phyloP scores from a whole-genome alignment of 2,888 invertebrate genomes.

The Diarsia rubi region DNA sequence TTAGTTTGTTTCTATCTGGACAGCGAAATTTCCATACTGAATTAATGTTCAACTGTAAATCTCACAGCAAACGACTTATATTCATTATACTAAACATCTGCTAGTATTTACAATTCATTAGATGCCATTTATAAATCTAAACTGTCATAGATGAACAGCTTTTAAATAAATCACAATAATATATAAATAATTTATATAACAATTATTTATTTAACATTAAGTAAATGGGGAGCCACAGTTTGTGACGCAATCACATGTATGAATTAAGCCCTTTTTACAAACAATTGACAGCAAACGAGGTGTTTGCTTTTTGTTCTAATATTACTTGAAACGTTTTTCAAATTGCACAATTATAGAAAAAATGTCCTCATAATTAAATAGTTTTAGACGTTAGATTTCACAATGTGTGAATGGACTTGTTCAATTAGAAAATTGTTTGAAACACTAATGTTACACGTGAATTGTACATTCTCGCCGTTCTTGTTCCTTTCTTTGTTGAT shows the following conservation, averaged over 20 bases:
- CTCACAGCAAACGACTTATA: conserved; percentile 73
- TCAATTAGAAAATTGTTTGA: conserved; percentile 53
- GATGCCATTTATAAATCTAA: conserved; percentile 59
- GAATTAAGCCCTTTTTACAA: conserved; percentile 63
- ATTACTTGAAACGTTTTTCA: conserved; percentile 36
- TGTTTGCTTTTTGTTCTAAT: conserved; percentile 32
- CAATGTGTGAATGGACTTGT: conserved; percentile 58
- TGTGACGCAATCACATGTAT: conserved; percentile 57
- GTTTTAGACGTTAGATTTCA: conserved; percentile 37
- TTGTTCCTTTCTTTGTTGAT: conserved; percentile 94
- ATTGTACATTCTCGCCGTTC: conserved; percentile 94
- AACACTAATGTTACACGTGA: conserved; percentile 91
- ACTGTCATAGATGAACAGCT: conserved; percentile 67
- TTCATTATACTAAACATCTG: conserved; percentile 45
- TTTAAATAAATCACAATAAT: conserved; percentile 65
- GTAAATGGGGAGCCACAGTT: conserved; percentile 63
- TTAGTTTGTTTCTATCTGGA: conserved; percentile 40
- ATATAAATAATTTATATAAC: conserved; percentile 62
- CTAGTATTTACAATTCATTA: conserved; percentile 66
- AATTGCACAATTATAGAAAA: conserved; percentile 46
- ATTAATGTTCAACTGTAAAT: conserved; percentile 47
- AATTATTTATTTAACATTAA: conserved; percentile 58
- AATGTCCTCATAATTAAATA: conserved; percentile 27
- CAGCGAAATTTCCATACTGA: conserved; percentile 31
- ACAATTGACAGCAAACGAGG: conserved; percentile 49